Evolutionary conservation across 2,888 invertebrate species (phyloP).

Genomic region (Morpho deidamia): DNA sequence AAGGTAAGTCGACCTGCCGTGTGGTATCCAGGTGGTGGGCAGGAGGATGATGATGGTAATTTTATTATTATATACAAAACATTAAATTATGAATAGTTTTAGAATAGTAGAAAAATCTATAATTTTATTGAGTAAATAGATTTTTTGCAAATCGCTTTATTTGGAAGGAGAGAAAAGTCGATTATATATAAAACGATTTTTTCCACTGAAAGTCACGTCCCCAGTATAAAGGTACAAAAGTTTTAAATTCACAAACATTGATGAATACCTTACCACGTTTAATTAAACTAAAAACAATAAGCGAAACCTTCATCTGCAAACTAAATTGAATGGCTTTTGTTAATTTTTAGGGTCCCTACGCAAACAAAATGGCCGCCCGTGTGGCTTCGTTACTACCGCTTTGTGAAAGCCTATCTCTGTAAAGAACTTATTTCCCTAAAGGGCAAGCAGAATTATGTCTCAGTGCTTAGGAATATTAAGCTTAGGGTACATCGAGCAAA

Average conservation of each 20-base stretch:
- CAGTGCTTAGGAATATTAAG: constrained; percentile 28
- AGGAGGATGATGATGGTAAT: too few relatives aligned
- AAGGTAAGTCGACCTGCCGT: too few relatives aligned
- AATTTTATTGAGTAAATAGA: too few relatives aligned
- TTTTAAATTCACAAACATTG: background rate
- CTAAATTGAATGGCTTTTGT: constrained; percentile 19
- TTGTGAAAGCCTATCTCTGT: constrained; percentile 24
- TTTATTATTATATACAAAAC: too few relatives aligned
- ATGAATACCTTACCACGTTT: constrained; percentile 2
- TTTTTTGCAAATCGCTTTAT: too few relatives aligned
- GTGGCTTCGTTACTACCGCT: constrained; percentile 26
- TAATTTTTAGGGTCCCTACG: constrained; percentile 17
- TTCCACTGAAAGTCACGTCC: too few relatives aligned
- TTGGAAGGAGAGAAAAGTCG: too few relatives aligned
- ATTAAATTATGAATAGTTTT: too few relatives aligned
- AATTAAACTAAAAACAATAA: constrained; percentile 14
- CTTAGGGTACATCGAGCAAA: constrained; percentile 14
- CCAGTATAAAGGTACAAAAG: background rate
- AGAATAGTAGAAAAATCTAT: too few relatives aligned
- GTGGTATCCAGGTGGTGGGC: too few relatives aligned
- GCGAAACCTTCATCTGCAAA: constrained; percentile 6
- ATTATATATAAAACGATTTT: too few relatives aligned
- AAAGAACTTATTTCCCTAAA: constrained; percentile 31
- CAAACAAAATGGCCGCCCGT: constrained; percentile 20
- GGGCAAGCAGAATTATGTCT: constrained; percentile 25